phyloP scores from a whole-genome alignment of 1,140 invertebrate genomes.

The Cydia splendana region DNA sequence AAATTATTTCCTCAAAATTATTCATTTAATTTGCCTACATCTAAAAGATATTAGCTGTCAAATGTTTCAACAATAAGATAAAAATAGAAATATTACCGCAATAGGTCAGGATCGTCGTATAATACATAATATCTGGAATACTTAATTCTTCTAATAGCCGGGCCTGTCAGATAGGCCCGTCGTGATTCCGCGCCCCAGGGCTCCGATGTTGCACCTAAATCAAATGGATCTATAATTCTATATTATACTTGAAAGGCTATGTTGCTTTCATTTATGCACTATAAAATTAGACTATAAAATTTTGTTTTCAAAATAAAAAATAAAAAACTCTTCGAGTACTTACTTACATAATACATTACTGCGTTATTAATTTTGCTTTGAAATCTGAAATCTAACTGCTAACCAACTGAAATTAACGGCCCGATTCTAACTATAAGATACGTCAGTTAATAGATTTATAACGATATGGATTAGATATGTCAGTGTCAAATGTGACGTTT shows the following conservation, averaged over 20 bases:
- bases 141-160: constrained; percentile 23
- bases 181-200: constrained; percentile 9
- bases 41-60: not conserved
- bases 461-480: no score
- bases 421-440: no score
- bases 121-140: constrained; percentile 18
- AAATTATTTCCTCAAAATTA: not conserved
- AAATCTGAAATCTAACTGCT: no score
- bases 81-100: constrained; percentile 8
- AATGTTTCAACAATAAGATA: not conserved
- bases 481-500: no score
- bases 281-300: no score
- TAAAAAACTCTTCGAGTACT: no score
- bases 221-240: constrained; percentile 6
- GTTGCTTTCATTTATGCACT: not conserved
- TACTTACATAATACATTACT: no score
- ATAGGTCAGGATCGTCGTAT: constrained; percentile 15
- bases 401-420: no score
- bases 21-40: not conserved
- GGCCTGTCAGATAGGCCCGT: constrained; percentile 17
- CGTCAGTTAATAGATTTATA: no score
- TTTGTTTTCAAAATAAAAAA: no score
- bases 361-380: no score
- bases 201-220: constrained; percentile 18
- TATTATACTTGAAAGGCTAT: not conserved